Percentiles rank a stretch among this genome's conserved stretches.
These are phyloP conservation scores for Drosophila lowei DNA, from an alignment of 1,140 invertebrate species.

Conservation along the genomic window DNA sequence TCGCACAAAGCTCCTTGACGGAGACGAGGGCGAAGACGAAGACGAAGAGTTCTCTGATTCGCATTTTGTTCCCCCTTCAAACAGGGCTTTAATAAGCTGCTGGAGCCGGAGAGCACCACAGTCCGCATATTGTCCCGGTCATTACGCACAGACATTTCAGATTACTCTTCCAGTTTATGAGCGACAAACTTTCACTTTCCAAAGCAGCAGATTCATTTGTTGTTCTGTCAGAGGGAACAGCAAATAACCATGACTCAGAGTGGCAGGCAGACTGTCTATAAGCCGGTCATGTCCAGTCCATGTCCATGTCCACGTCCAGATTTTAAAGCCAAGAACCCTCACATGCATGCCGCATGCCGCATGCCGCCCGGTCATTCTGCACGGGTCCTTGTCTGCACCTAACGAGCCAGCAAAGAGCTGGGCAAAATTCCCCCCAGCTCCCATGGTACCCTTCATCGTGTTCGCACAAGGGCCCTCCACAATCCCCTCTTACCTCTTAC, in stretches of 20 bases:
- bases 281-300: constrained; percentile 13
- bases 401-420: constrained; percentile 52
- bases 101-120: background rate
- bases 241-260: constrained; percentile 36
- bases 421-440: constrained; percentile 17
- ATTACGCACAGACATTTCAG: constrained; percentile 54
- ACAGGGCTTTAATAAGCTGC: constrained; percentile 25
- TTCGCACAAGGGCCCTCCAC: constrained; percentile 13
- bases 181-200: constrained; percentile 51
- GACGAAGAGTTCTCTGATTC: constrained; percentile 28
- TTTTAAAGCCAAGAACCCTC: constrained; percentile 47
- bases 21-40: constrained; percentile 28
- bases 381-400: constrained; percentile 53
- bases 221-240: constrained; percentile 1
- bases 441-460: constrained; percentile 42
- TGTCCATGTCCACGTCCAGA: constrained; percentile 43
- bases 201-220: constrained; percentile 36
- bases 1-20: constrained; percentile 19
- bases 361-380: constrained; percentile 49
- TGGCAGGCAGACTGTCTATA: background rate
- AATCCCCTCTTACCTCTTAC: background rate
- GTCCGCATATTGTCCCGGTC: constrained; percentile 46
- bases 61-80: background rate
- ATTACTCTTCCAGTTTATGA: constrained; percentile 52
- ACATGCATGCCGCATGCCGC: constrained; percentile 49